phyloP scores from a whole-genome alignment of 2,797 vertebrate genomes.

The Alauda arvensis region DNA sequence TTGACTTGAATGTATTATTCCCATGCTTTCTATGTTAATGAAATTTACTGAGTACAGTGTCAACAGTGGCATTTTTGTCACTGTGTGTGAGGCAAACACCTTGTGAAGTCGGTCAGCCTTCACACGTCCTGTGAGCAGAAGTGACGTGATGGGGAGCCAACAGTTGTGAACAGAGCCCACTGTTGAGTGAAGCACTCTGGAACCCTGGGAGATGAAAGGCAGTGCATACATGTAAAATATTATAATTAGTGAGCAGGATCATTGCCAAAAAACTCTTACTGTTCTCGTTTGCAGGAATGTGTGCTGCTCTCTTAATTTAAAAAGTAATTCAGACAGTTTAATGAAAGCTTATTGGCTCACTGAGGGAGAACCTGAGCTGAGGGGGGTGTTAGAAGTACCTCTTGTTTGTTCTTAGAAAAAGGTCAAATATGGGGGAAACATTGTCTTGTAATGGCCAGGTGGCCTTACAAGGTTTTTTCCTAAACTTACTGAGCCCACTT shows the following conservation, averaged over 20 bases:
- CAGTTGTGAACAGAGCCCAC: neutral
- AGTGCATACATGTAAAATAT: neutral
- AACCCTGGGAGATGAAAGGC: neutral
- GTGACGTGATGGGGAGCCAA: neutral
- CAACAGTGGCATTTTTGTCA: neutral
- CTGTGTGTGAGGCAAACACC: neutral
- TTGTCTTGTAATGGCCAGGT: neutral
- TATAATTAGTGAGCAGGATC: neutral
- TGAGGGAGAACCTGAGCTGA: neutral
- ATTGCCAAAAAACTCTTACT: neutral
- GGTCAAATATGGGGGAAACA: rapidly evolving
- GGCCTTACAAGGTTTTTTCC: neutral
- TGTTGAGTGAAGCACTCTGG: neutral
- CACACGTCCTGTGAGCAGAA: rapidly evolving
- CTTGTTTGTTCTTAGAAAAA: neutral
- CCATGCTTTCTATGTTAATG: neutral
- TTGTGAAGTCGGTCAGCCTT: rapidly evolving
- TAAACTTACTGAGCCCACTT: neutral
- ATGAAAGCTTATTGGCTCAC: neutral
- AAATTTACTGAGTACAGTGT: neutral
- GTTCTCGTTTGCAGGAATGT: neutral
- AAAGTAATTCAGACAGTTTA: conserved; percentile 12
- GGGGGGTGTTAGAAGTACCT: neutral
- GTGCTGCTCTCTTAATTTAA: conserved; percentile 7
- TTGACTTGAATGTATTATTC: neutral